Evolutionary conservation across 2,888 invertebrate genomes (phyloP), one percentile per base, ranked within the genome.

Genomic region (Noctua pronuba): DNA sequence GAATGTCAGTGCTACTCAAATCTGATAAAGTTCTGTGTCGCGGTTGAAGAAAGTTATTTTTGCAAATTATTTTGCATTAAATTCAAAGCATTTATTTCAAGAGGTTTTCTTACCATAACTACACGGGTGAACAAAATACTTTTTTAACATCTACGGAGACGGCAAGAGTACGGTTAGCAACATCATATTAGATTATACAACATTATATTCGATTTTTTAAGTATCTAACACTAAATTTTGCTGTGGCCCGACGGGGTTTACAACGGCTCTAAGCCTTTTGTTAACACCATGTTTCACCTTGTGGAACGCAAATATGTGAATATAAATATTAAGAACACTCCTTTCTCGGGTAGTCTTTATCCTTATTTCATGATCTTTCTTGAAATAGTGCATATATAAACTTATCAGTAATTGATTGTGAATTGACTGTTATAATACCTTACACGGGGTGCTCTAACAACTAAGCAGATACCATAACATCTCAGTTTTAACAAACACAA

Each of bases 21-120:
- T 69, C 38, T 46, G 44, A 70, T 67, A 49, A 73, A n/a, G 60
- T 49, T 55, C n/a, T 13, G 38, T 44, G 31, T 58, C 49, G n/a
- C n/a, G 1, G 64, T 52, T 73, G 1, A 21, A 28, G 49, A 41
- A 49, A 35, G 28, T 18, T 62, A 16, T n/a, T 52, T 44, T 35
- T 38, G 4, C n/a, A 46, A 46, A 16, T 10, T 58, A 21, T 13
- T 44, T 65, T 44, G 18, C n/a, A n/a, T 58, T 28, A 28, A 60
- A 46, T 11, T 38, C 13, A 31, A 76, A 41, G 52, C 4, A 13
- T n/a, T 21, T n/a, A n/a, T n/a, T 21, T 38, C 35, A 75, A 46
- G 18, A 52, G n/a, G 24, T 41, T 21, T 31, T 60, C 4, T 10
- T 11, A 10, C 41, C 41, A 11, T 41, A 41, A 41, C 21, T 62